Evolutionary conservation across 1,140 invertebrate genomes (phyloP).

Genomic region (Macrotrachela quadricornifera): DNA sequence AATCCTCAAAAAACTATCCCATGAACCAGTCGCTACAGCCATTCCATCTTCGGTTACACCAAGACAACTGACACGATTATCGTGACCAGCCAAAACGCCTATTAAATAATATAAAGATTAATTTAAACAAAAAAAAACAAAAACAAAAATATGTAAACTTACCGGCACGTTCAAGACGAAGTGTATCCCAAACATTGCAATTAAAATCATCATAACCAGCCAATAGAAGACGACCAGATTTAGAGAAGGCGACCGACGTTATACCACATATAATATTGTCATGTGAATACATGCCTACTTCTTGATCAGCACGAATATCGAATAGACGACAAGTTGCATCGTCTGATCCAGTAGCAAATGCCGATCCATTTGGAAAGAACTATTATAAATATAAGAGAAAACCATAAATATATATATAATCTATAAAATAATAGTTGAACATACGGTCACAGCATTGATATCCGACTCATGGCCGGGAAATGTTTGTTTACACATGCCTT

Average conservation of each 20-base stretch:
- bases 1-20: slow-evolving; percentile 90
- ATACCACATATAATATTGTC: slow-evolving; percentile 98
- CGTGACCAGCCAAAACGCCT: slow-evolving; percentile 86
- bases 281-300: slow-evolving; percentile 88
- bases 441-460: slow-evolving; percentile 73
- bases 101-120: slow-evolving; percentile 16
- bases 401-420: no score
- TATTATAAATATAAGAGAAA: no score
- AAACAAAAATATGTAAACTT: slow-evolving; percentile 14
- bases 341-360: slow-evolving; percentile 91
- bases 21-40: slow-evolving; percentile 85
- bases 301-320: slow-evolving; percentile 76
- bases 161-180: slow-evolving; percentile 93
- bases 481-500: slow-evolving; percentile 87
- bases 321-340: slow-evolving; percentile 91
- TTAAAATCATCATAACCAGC: slow-evolving; percentile 97
- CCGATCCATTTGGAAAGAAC: slow-evolving; percentile 87
- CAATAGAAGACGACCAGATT: slow-evolving; percentile 74
- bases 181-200: slow-evolving; percentile 94
- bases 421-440: no score
- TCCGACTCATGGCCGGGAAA: slow-evolving; percentile 95
- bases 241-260: slow-evolving; percentile 87
- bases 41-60: slow-evolving; percentile 90
- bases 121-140: not conserved
- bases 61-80: slow-evolving; percentile 83